A percentile compares a stretch with the other conserved stretches of the same genome.
Conservation (phyloP, 2,113 vertebrate genomes). For the Dermatemys mawii region DNA sequence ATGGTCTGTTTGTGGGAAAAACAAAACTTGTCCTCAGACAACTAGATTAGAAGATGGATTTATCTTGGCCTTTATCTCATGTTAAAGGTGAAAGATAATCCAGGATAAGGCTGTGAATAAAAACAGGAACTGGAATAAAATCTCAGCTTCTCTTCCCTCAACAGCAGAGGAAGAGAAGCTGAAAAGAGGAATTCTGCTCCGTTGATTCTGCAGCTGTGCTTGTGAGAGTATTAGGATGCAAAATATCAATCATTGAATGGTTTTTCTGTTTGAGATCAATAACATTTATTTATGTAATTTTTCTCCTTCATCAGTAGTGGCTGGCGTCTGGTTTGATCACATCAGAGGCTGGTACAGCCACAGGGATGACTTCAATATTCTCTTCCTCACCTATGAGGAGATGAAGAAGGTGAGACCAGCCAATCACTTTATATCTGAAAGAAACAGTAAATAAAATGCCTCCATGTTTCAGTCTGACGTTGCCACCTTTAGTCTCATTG, state of each 20-base stretch:
- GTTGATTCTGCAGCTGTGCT: neutral
- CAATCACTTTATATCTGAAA: neutral
- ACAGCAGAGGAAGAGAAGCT: neutral
- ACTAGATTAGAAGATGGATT: neutral
- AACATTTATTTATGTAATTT: neutral
- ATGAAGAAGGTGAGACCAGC: conserved; percentile 76
- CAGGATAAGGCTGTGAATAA: neutral
- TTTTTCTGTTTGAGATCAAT: neutral
- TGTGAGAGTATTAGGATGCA: neutral
- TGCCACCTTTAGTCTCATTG: too few relatives aligned
- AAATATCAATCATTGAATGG: neutral
- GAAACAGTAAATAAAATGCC: too few relatives aligned
- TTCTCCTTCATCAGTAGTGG: conserved; percentile 22
- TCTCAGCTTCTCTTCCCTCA: neutral
- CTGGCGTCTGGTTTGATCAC: conserved; percentile 74
- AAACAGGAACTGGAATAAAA: neutral
- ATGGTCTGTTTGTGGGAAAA: neutral
- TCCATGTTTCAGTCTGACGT: too few relatives aligned
- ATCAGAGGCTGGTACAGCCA: conserved; percentile 76
- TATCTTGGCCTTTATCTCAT: neutral
- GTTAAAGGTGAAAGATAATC: neutral
- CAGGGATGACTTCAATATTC: conserved; percentile 76
- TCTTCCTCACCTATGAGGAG: conserved; percentile 80
- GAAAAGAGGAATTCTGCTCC: neutral
- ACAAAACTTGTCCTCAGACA: neutral